phyloP scores from a whole-genome alignment of 1,140 invertebrate species.

The Tetranychus cinnabarinus region DNA sequence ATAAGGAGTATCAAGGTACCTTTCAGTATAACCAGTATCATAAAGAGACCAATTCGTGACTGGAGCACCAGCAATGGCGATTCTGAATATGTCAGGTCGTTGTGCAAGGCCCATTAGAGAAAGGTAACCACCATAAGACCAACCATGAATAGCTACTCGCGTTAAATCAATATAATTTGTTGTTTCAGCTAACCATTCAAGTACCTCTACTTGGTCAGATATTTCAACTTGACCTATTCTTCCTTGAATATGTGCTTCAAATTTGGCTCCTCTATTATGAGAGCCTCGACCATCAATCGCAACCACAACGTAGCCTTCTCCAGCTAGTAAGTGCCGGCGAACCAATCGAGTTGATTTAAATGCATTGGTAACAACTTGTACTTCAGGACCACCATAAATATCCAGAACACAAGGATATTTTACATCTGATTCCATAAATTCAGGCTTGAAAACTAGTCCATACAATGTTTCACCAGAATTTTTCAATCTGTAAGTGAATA shows the following conservation, averaged over 20 bases:
- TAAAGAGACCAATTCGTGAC: conserved; percentile 88
- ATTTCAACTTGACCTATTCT: conserved; percentile 86
- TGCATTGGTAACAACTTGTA: conserved; percentile 85
- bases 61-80: conserved; percentile 67
- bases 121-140: conserved; percentile 63
- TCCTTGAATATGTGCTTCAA: conserved; percentile 66
- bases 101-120: conserved; percentile 27
- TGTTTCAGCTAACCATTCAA: conserved; percentile 58
- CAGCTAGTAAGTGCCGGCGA: conserved; percentile 76
- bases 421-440: conserved; percentile 40
- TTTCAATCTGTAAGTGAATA: conserved; percentile 42
- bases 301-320: conserved; percentile 88
- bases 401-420: conserved; percentile 85
- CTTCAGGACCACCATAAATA: conserved; percentile 91
- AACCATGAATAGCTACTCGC: conserved; percentile 82
- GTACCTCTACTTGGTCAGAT: conserved; percentile 64
- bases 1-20: conserved; percentile 83
- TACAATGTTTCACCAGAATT: conserved; percentile 45
- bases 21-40: conserved; percentile 86
- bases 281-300: conserved; percentile 85
- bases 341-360: conserved; percentile 79
- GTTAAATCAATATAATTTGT: conserved; percentile 70
- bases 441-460: conserved; percentile 75
- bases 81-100: conserved; percentile 23
- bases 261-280: conserved; percentile 63